Evolutionary conservation across 2,113 vertebrate species (phyloP).

Genomic region (Varanus komodoensis): DNA sequence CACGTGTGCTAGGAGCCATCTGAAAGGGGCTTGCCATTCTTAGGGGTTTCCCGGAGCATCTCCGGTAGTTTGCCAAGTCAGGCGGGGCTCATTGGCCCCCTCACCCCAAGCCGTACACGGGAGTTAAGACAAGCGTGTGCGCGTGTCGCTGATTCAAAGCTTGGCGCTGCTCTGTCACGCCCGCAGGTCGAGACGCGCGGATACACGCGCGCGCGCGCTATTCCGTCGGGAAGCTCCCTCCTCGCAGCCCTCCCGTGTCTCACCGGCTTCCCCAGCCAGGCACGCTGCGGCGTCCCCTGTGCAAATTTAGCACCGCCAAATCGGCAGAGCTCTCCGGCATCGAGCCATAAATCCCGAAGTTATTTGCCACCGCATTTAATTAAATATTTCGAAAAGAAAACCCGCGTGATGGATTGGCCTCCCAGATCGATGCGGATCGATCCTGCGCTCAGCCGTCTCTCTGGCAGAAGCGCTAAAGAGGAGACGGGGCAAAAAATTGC

Average conservation of each 20-base stretch:
- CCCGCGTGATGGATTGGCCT: conserved; percentile 89
- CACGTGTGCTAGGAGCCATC: not conserved
- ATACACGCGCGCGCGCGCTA: not conserved
- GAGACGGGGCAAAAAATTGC: conserved; percentile 58
- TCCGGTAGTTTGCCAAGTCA: conserved; percentile 58
- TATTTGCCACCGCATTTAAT: conserved; percentile 92
- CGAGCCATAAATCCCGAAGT: conserved; percentile 89
- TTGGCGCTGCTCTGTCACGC: too few species aligned
- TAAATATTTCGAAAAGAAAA: conserved; percentile 94
- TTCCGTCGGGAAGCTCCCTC: conserved; percentile 92
- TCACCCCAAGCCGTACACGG: conserved; percentile 26
- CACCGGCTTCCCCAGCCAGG: conserved; percentile 80
- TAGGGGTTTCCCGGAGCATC: not conserved
- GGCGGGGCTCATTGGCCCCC: conserved; percentile 67
- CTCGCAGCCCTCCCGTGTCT: conserved; percentile 84
- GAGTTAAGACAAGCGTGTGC: too few species aligned
- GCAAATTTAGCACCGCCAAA: conserved; percentile 88
- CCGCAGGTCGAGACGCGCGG: too few species aligned
- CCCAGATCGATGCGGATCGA: conserved; percentile 88
- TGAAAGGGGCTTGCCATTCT: not conserved
- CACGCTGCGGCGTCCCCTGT: conserved; percentile 74
- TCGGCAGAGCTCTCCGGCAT: conserved; percentile 91
- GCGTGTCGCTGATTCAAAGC: too few species aligned
- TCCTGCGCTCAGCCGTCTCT: conserved; percentile 70
- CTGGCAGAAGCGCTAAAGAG: conserved; percentile 80